Evolutionary conservation across 2,888 invertebrate genomes (phyloP), one percentile per base, ranked within the genome.

Genomic region (Scaeva pyrastri): DNA sequence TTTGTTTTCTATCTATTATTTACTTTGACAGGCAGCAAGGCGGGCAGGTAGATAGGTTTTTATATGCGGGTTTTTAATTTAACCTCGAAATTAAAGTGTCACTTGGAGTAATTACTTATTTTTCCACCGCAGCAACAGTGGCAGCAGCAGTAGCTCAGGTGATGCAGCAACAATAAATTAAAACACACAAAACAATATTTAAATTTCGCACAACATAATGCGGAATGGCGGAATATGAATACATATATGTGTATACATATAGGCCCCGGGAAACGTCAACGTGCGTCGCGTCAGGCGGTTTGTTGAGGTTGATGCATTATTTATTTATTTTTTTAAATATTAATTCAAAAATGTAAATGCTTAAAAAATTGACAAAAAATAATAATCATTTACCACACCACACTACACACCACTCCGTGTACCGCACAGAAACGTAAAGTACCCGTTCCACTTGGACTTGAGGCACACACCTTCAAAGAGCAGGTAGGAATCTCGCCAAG

Each of bases 21-120:
- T 19, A 45, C 31, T 31, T 50, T 50, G 50, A 66, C 50, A 66
- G 66, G 14, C 50, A 48, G 36, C 14, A 23, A 5, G 23, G 21
- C 12, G 14, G 19, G 19, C 26, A 26, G 5, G 8, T 31, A 31
- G 31, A 1, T 31, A 31, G 31, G 31, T 31, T 31, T n/a, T n/a
- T n/a, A n/a, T 31, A 31, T 2, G 21, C 12, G 14, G 39, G 19
- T 16, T 62, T 43, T 64, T 64, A 64, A 64, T 64, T 64, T 64
- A 26, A 64, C 26, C 64, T 64, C 26, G 26, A 64, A 64, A 45
- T 43, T 26, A 45, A 66, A 66, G 48, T 66, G 66, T 66, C 66
- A 66, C 66, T 66, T 66, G 1, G 19, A 39, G 36, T 66, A 66
- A 66, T 66, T 66, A 50, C 66, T 66, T 66, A 43, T 43, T 62